A percentile compares a stretch with the other conserved stretches of the same genome.
Conservation (phyloP, 1,140 invertebrate species). For the Mamestra configurata region DNA sequence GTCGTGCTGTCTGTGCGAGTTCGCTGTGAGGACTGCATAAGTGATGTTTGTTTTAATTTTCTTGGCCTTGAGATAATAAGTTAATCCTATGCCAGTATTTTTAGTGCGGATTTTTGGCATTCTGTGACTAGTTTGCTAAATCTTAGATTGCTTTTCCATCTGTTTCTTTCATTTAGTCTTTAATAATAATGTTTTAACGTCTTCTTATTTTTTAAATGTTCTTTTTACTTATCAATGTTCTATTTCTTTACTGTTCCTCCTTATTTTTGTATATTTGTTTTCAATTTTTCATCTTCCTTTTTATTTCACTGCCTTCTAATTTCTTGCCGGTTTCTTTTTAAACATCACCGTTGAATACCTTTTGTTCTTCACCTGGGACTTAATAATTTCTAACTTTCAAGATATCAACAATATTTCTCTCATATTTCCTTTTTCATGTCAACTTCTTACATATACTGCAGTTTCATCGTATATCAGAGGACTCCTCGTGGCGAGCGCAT, state of each 20-base stretch:
- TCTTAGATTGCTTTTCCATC: too few species aligned
- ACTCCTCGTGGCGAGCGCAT: slow-evolving; percentile 58
- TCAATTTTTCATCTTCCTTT: too few species aligned
- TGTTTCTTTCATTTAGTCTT: too few species aligned
- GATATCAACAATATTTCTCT: background rate
- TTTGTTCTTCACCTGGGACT: background rate
- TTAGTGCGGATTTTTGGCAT: background rate
- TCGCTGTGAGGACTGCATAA: slow-evolving; percentile 2
- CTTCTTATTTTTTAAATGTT: too few species aligned
- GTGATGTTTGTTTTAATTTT: slow-evolving; percentile 7
- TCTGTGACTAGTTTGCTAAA: too few species aligned
- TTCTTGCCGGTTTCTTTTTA: background rate
- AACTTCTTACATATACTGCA: background rate
- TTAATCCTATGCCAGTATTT: background rate
- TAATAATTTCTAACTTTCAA: background rate
- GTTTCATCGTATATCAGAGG: slow-evolving; percentile 49
- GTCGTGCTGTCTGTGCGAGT: slow-evolving; percentile 35
- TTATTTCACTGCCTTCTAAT: too few species aligned
- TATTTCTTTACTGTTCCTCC: too few species aligned
- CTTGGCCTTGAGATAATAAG: background rate
- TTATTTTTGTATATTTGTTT: too few species aligned
- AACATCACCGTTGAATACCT: background rate
- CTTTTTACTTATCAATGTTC: too few species aligned
- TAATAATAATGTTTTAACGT: too few species aligned
- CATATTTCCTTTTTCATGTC: background rate